phyloP scores from a whole-genome alignment of 2,888 invertebrate genomes.

The Rhamphomyia laevipes region DNA sequence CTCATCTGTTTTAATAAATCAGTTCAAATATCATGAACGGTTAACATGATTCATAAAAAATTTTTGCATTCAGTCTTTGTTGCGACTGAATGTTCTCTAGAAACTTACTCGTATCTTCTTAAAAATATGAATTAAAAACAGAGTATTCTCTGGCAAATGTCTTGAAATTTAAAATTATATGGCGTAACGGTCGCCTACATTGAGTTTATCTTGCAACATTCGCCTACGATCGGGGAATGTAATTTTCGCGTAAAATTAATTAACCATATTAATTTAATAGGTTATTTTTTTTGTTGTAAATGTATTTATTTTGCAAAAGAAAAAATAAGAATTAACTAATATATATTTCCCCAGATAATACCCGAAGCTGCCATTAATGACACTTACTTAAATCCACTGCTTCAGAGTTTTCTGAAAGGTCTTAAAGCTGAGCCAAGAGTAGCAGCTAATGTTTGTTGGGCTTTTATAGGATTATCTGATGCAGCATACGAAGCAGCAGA shows the following conservation, averaged over 20 bases:
- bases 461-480: slow-evolving; percentile 91
- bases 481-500: slow-evolving; percentile 89
- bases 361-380: slow-evolving; percentile 90
- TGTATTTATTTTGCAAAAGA: not conserved
- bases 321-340: not conserved
- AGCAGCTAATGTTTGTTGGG: slow-evolving; percentile 99
- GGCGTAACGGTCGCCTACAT: too few relatives aligned
- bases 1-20: too few relatives aligned
- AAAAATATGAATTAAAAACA: too few relatives aligned
- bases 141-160: too few relatives aligned
- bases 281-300: not conserved
- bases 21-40: too few relatives aligned
- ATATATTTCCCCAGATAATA: slow-evolving; percentile 55
- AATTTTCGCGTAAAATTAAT: not conserved
- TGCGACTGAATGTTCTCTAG: too few relatives aligned
- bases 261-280: not conserved
- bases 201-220: too few relatives aligned
- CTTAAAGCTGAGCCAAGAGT: slow-evolving; percentile 90
- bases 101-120: too few relatives aligned
- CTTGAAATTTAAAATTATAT: too few relatives aligned
- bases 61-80: too few relatives aligned
- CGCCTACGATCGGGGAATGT: too few relatives aligned
- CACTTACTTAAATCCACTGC: slow-evolving; percentile 64
- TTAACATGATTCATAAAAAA: too few relatives aligned
- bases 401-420: slow-evolving; percentile 73